Evolutionary conservation across 1,140 invertebrate genomes (phyloP).

Genomic region (Ectropis grisescens): DNA sequence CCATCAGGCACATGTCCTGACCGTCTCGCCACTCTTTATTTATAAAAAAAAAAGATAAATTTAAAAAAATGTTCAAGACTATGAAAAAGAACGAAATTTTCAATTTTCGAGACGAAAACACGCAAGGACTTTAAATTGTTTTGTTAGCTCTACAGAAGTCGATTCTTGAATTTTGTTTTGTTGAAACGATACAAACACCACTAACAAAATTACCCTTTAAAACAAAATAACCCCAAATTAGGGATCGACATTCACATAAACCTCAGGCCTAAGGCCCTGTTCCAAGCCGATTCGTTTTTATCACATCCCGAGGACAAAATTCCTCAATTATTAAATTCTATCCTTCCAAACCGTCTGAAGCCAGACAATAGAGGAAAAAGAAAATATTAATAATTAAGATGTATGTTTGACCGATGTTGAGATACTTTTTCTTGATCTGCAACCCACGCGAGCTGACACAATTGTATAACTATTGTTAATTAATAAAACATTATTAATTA

Average conservation of each 20-base stretch:
- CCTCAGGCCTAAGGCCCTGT: slow-evolving; percentile 16
- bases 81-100: too few species aligned
- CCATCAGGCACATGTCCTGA: too few species aligned
- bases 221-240: slow-evolving; percentile 12
- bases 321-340: slow-evolving; percentile 52
- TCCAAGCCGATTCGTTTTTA: slow-evolving; percentile 37
- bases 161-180: too few species aligned
- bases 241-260: slow-evolving; percentile 18
- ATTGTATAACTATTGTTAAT: slow-evolving; percentile 39
- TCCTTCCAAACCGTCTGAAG: slow-evolving; percentile 22
- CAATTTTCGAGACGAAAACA: too few species aligned
- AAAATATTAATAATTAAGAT: slow-evolving; percentile 43
- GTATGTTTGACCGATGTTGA: slow-evolving; percentile 14
- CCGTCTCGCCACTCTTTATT: too few species aligned
- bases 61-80: too few species aligned
- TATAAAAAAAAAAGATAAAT: too few species aligned
- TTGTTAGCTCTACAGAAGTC: too few species aligned
- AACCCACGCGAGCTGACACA: too few species aligned
- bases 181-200: too few species aligned
- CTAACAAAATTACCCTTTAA: too few species aligned
- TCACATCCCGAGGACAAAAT: slow-evolving; percentile 24
- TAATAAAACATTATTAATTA: slow-evolving; percentile 47
- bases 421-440: slow-evolving; percentile 13
- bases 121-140: too few species aligned
- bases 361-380: slow-evolving; percentile 40